A percentile compares a stretch with the other conserved stretches of the same genome.
These are phyloP conservation scores for Megalops cyprinoides DNA, from an alignment of 2,797 vertebrate genomes.

Conservation along the genomic window DNA sequence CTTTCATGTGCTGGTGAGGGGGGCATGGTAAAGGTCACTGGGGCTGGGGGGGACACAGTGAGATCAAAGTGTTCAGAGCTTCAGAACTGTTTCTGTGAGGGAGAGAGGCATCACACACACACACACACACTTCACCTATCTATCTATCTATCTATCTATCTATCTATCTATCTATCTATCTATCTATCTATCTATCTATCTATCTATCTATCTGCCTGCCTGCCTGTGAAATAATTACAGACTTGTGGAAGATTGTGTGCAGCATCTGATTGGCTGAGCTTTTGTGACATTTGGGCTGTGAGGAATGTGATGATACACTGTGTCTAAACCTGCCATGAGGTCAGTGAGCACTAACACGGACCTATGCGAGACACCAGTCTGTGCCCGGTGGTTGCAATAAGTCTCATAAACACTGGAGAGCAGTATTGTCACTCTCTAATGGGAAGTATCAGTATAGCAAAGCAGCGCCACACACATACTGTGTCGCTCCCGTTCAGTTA, in stretches of 20 bases:
- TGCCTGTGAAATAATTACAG: too few species aligned
- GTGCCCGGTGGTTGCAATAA: neutral
- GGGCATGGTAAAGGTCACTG: neutral
- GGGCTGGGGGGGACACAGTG: neutral
- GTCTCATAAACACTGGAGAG: slow-evolving; percentile 11
- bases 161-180: neutral
- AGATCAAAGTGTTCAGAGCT: slow-evolving; percentile 23
- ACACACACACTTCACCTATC: neutral
- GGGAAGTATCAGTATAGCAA: too few species aligned
- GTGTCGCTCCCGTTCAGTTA: too few species aligned
- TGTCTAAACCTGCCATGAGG: too few species aligned
- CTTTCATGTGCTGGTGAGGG: neutral
- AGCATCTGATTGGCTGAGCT: too few species aligned
- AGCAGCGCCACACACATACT: too few species aligned
- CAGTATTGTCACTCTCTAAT: slow-evolving; percentile 7
- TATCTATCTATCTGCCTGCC: neutral
- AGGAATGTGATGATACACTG: too few species aligned
- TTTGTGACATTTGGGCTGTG: too few species aligned
- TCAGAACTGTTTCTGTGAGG: neutral
- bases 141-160: neutral
- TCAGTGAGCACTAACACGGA: too few species aligned
- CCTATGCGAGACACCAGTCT: too few species aligned
- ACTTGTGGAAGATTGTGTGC: too few species aligned
- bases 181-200: neutral
- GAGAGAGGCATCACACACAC: neutral